Evolutionary conservation across 2,113 vertebrate species (phyloP).

Genomic region (Athene noctua): DNA sequence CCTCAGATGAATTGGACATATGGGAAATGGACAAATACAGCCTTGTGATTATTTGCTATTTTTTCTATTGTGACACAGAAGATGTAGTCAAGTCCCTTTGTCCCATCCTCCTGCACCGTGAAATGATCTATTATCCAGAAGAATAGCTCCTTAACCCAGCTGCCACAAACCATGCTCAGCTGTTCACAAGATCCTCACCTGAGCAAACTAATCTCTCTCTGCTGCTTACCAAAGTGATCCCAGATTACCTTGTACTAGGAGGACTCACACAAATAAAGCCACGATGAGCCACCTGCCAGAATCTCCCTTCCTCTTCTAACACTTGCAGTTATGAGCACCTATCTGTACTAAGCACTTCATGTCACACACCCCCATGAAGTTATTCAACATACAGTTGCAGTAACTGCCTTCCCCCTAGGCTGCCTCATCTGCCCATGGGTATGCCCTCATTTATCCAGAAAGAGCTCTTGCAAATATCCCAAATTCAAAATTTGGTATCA

Average conservation of each 20-base stretch:
- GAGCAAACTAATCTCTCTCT: neutral
- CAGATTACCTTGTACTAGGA: neutral
- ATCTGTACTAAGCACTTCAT: neutral
- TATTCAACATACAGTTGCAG: neutral
- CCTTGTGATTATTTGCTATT: neutral
- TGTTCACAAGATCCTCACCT: neutral
- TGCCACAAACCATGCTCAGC: neutral
- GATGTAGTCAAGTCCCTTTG: neutral
- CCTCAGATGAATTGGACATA: neutral
- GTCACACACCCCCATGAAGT: neutral
- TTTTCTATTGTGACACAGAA: neutral
- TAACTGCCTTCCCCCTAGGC: neutral
- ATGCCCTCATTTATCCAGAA: neutral
- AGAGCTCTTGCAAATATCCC: neutral
- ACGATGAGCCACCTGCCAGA: neutral
- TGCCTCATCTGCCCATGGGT: neutral
- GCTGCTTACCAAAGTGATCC: neutral
- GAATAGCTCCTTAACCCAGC: neutral
- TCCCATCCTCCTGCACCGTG: neutral
- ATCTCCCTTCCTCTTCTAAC: neutral
- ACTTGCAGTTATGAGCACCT: neutral
- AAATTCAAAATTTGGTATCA: neutral
- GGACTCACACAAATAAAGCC: neutral
- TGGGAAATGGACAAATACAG: constrained; percentile 12
- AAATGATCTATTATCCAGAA: neutral